These are phyloP conservation scores for Melikaiella ostensackeni DNA, from an alignment of 2,888 invertebrate genomes.

Conservation along the genomic window DNA sequence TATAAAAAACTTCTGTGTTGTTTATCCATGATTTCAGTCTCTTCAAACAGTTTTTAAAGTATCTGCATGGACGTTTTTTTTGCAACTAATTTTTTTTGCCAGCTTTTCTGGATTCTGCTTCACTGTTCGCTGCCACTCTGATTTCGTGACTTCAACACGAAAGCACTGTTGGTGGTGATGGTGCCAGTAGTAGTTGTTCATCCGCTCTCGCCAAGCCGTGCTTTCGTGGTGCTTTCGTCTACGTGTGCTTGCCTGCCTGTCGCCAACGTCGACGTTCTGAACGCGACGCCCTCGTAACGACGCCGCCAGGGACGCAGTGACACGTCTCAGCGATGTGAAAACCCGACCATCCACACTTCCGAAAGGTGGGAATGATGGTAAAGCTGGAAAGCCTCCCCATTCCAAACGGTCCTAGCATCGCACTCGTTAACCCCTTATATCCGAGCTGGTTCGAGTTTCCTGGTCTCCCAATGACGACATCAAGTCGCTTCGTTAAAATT, in stretches of 20 bases:
- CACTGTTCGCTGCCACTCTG: conserved; percentile 44
- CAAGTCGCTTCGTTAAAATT: conserved; percentile 46
- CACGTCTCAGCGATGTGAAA: conserved; percentile 53
- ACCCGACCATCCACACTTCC: conserved; percentile 47
- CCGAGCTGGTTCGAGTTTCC: conserved; percentile 62
- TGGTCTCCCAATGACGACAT: conserved; percentile 46
- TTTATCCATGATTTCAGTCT: no score
- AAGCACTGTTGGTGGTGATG: conserved; percentile 49
- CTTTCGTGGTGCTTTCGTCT: conserved; percentile 44
- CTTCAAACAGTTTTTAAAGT: not conserved
- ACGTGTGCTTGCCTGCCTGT: conserved; percentile 55
- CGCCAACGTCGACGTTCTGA: conserved; percentile 71
- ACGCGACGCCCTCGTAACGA: conserved; percentile 74
- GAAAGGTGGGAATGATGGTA: not conserved
- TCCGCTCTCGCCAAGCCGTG: conserved; percentile 40
- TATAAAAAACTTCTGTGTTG: no score
- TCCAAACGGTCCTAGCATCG: conserved; percentile 55
- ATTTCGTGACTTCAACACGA: conserved; percentile 32
- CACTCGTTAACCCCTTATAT: conserved; percentile 67
- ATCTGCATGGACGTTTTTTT: not conserved
- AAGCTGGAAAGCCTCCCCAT: conserved; percentile 44
- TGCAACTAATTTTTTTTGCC: conserved; percentile 4
- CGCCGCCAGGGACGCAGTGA: conserved; percentile 70
- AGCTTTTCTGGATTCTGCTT: conserved; percentile 23
- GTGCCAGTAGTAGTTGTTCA: conserved; percentile 41